A percentile compares a stretch with the other conserved stretches of the same genome.
Evolutionary conservation across 2,113 vertebrate genomes (phyloP).

Genomic region (Daboia siamensis): DNA sequence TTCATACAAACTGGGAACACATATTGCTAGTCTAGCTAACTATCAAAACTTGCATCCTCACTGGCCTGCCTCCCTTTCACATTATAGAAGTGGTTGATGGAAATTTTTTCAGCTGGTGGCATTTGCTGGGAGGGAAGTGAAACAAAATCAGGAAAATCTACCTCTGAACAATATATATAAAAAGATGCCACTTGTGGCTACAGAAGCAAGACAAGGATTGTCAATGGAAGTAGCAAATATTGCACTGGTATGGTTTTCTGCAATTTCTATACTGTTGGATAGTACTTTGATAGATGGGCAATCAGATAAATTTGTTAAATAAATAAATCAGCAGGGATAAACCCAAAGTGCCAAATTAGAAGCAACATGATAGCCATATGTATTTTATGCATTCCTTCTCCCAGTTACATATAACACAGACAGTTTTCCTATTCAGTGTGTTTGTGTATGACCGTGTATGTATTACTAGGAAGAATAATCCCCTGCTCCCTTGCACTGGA

Average conservation of each 20-base stretch:
- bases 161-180: not conserved
- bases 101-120: not conserved
- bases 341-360: not conserved
- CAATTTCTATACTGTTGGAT: not conserved
- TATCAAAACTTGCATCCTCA: not conserved
- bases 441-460: not conserved
- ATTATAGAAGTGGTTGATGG: not conserved
- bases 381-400: not conserved
- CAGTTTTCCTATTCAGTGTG: not conserved
- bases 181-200: not conserved
- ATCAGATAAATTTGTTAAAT: not conserved
- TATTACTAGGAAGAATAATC: not conserved
- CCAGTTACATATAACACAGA: not conserved
- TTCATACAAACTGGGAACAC: not conserved
- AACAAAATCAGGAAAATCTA: not conserved
- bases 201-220: not conserved
- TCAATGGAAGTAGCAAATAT: not conserved
- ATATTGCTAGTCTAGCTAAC: not conserved
- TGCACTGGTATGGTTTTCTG: not conserved
- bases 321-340: not conserved
- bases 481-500: not conserved
- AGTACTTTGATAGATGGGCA: not conserved
- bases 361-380: not conserved
- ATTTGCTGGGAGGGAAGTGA: not conserved
- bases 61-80: not conserved